Base-by-base conservation (phyloP, 2,797 vertebrate species). In the Clamator glandarius region DNA sequence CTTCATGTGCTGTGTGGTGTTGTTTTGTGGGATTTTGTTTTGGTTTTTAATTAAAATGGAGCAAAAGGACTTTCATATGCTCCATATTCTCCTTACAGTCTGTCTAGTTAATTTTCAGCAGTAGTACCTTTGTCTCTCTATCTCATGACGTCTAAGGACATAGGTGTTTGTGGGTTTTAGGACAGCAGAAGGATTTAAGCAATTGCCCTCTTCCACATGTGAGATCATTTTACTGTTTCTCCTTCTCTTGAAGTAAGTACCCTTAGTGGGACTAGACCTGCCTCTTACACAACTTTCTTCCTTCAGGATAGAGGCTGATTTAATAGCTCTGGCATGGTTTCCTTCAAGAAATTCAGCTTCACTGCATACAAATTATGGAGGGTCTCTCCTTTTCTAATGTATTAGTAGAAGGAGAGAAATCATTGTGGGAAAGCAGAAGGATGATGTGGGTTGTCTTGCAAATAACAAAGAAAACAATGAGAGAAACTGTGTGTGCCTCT, bases 311-410 rank as follows among this genome's bases (percentile, higher is more conserved):
- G 44, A 67, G 44, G 41, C 61, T 41, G 19, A 21, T 62, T 42
- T 75, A 66, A 41, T n/a, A 90, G 31, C 35, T 87, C 15, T 76
- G 42, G 36, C 20, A 36, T 24, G 62, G 8, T 64, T 89, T 73
- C 44, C 31, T 92, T 81, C 36, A 84, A 69, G 74, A 62, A 81
- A 76, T 81, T 72, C n/a, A 64, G 1, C 31, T 48, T 82, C 29
- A 5, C 31, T 72, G 15, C 42, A 16, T 13, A 12, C 5, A 2
- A 0, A 0, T 48, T 28, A n/a, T 33, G 36, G 33, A 84, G 18
- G 9, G 5, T 75, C 19, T 62, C 24, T 61, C 18, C 36, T 78
- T 81, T 77, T 86, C 61, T 28, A 55, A 16, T 39, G 15, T 21
- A 8, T 78, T 66, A 48, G 21, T 88, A 55, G 51, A 80, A 83